Evolutionary conservation across 2,797 vertebrate species (phyloP).

Genomic region (Sebastes hubbsi): DNA sequence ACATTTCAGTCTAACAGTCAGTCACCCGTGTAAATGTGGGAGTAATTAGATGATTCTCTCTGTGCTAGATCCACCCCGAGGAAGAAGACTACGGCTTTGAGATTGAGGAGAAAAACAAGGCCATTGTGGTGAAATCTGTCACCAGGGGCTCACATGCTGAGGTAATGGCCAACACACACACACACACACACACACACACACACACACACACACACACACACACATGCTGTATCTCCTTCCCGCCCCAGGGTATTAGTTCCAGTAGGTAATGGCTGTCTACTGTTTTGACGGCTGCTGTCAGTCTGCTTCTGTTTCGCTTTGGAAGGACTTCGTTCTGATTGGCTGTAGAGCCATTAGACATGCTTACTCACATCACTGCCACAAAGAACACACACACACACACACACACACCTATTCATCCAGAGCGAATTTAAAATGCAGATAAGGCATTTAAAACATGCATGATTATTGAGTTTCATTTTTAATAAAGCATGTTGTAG

Average conservation of each 20-base stretch:
- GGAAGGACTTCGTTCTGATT: conserved; percentile 25
- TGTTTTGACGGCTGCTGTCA: conserved; percentile 69
- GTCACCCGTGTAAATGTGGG: conserved; percentile 9
- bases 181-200: conserved; percentile 43
- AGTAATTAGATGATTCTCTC: conserved; percentile 38
- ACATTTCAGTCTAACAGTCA: background rate
- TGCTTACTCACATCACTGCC: conserved; percentile 61
- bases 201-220: conserved; percentile 23
- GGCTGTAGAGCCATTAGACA: conserved; percentile 58
- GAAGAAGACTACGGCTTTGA: conserved; percentile 98
- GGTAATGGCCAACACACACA: conserved; percentile 80
- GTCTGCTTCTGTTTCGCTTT: conserved; percentile 34
- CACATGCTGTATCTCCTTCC: conserved; percentile 12
- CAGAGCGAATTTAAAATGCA: background rate
- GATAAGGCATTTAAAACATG: background rate
- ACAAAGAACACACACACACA: conserved; percentile 9
- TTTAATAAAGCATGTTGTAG: background rate
- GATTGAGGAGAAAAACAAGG: conserved; percentile 97
- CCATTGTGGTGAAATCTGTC: conserved; percentile 93
- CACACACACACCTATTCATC: background rate
- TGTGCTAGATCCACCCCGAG: conserved; percentile 90
- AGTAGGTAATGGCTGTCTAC: conserved; percentile 65
- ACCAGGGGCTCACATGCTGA: conserved; percentile 93
- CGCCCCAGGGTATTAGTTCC: conserved; percentile 63
- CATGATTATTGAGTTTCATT: background rate